Conservation (phyloP, 2,113 vertebrate species). For the Passer montanus region DNA sequence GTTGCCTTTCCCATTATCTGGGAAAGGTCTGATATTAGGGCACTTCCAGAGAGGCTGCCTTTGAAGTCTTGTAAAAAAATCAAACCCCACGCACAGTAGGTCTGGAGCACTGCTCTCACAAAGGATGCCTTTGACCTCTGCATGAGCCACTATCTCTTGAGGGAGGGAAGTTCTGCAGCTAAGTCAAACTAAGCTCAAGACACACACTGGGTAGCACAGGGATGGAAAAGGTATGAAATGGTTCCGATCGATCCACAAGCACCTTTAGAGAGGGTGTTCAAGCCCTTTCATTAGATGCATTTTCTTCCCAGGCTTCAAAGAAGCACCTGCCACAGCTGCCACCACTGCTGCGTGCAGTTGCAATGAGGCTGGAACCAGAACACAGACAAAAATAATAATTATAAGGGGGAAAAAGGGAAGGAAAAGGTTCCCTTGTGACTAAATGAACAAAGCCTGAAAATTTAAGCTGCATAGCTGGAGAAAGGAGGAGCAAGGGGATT, state of each 20-base stretch:
- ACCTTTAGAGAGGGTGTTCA: background rate
- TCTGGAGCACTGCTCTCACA: background rate
- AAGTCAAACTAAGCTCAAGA: background rate
- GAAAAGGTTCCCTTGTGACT: background rate
- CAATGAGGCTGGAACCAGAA: background rate
- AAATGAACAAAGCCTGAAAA: slow-evolving; percentile 20
- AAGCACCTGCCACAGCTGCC: background rate
- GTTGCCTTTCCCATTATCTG: background rate
- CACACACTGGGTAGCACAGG: background rate
- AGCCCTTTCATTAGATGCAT: slow-evolving; percentile 1
- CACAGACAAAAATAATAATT: slow-evolving; percentile 13
- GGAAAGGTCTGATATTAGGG: background rate
- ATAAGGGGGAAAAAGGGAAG: background rate
- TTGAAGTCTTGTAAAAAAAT: background rate
- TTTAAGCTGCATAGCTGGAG: background rate
- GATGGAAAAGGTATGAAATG: background rate
- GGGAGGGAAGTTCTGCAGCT: background rate
- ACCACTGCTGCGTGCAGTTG: background rate
- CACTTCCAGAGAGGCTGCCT: background rate
- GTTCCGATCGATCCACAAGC: background rate
- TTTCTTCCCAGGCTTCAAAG: slow-evolving; percentile 30
- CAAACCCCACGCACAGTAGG: too few relatives aligned
- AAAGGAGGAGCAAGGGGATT: background rate
- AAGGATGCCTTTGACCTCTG: slow-evolving; percentile 19
- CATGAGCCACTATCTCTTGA: background rate